These are phyloP conservation scores for Scartelaos histophorus DNA, from an alignment of 2,113 vertebrate species.

Conservation along the genomic window DNA sequence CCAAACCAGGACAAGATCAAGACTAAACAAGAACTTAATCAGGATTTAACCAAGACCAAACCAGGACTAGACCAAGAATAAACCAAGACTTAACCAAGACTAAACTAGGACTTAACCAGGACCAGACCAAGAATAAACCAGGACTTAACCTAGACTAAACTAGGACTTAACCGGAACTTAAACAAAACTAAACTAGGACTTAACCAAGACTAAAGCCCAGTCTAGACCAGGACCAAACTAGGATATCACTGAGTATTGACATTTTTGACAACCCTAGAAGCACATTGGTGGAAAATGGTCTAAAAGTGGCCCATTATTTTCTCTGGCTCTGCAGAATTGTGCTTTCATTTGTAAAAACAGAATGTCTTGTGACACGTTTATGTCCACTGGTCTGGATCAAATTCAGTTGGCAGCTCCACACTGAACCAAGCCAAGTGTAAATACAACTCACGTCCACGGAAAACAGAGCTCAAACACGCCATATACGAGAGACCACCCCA, in stretches of 20 bases:
- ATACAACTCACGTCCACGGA: conserved; percentile 67
- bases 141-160: too few species aligned
- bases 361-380: conserved; percentile 66
- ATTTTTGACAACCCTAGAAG: neutral
- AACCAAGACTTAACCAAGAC: too few species aligned
- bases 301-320: neutral
- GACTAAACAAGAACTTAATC: too few species aligned
- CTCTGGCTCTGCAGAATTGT: neutral
- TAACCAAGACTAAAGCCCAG: too few species aligned
- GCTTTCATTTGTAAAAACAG: conserved; percentile 54
- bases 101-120: too few species aligned
- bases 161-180: too few species aligned
- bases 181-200: too few species aligned
- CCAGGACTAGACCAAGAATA: too few species aligned
- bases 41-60: too few species aligned
- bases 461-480: conserved; percentile 66
- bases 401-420: conserved; percentile 52
- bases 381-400: conserved; percentile 71
- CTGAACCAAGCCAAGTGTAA: conserved; percentile 61
- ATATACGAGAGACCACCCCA: conserved; percentile 21
- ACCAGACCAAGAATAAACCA: too few species aligned
- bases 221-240: too few species aligned
- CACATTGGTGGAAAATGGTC: neutral
- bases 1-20: too few species aligned
- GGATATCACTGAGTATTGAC: neutral